Conservation (phyloP, 2,113 vertebrate species). For the Pterocles orientalis region DNA sequence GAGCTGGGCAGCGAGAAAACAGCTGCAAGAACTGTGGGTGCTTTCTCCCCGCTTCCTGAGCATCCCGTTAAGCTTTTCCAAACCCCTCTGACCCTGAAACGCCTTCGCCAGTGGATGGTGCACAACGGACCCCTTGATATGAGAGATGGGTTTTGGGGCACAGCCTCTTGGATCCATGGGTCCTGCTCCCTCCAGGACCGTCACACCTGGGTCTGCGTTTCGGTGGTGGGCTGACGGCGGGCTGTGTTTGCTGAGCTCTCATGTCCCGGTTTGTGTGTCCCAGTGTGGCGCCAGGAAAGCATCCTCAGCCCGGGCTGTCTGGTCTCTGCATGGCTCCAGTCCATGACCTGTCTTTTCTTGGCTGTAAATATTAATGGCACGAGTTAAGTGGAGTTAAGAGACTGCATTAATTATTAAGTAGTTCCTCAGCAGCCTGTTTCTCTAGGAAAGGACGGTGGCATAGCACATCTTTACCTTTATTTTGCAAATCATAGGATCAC, state of each 20-base stretch:
- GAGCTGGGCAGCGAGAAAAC: background rate
- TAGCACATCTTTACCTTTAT: background rate
- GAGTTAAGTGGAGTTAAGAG: background rate
- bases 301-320: background rate
- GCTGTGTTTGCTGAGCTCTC: rapidly evolving
- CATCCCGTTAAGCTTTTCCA: background rate
- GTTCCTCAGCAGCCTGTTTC: background rate
- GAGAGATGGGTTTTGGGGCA: too few relatives aligned
- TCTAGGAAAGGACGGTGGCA: background rate
- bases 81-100: background rate
- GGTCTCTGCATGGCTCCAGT: background rate
- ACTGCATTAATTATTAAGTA: background rate
- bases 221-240: rapidly evolving
- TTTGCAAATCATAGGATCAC: background rate
- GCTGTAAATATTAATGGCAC: background rate
- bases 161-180: rapidly evolving
- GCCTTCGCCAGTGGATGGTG: background rate
- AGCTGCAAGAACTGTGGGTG: background rate
- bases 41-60: background rate
- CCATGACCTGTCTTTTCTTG: background rate
- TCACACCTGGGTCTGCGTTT: rapidly evolving
- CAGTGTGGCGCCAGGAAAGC: background rate
- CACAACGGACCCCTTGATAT: too few relatives aligned
- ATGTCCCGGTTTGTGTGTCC: rapidly evolving
- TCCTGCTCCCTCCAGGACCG: background rate